Evolutionary conservation across 2,113 vertebrate species (phyloP), one percentile per base, ranked within the genome.

Genomic region (Rhizomys pruinosus): DNA sequence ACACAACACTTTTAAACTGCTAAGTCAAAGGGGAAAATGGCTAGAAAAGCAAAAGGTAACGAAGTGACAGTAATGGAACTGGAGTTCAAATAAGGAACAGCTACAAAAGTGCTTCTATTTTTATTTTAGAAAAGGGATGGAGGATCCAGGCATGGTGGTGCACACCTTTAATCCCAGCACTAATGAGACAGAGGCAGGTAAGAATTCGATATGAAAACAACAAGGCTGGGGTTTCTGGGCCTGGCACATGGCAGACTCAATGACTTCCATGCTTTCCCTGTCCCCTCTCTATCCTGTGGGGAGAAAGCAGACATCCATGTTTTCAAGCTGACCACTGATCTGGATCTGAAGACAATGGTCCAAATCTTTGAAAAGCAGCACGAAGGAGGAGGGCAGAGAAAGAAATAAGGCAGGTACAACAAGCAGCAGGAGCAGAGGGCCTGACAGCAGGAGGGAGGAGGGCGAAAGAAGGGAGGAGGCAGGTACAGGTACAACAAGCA

Each of bases 181-280:
- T 52, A 52, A 11, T 6, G 47, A 52, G 47, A 11, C 47, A 52
- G 11, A 52, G 47, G 47, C 47, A 52, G 47, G 47, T 52, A 47
- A 90, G 82, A 15, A 81, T 81, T 88, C 88, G 87, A n/a, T 61
- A 69, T 74, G 42, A 69, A 90, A 90, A 69, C 11, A 84, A 93
- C 64, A 59, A 1, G 76, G 44, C 3, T 15, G 5, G 66, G 1
- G 15, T 52, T 74, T 47, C 4, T 47, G 57, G 6, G 66, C 59
- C 32, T 82, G 66, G 74, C 25, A 42, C 7, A 12, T 29, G 66
- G 64, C 23, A 63, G 8, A 86, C n/a, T 69, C 39, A 27, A 89
- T 19, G n/a, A 86, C 82, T 32, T 39, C n/a, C 27, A 34, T 15
- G n/a, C 10, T n/a, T 94, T 66, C 32, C 44, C 78, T 39, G 39